Percentiles rank a stretch among this genome's conserved stretches.
Evolutionary conservation across 92 coral and sea anemone genomes (phyloP).

Genomic region (Epizoanthus stellaris): DNA sequence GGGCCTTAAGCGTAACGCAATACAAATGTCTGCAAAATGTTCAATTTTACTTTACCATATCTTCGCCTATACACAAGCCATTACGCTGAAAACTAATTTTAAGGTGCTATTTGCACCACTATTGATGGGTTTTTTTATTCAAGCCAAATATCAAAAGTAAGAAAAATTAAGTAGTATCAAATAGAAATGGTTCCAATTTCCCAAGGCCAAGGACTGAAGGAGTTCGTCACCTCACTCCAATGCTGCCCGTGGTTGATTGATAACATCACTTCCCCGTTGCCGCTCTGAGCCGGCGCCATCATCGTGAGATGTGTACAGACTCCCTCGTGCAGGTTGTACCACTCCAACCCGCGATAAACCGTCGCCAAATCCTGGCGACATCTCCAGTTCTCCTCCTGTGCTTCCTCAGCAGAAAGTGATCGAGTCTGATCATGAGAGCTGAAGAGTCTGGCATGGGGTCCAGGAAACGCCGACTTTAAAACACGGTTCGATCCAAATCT

Average conservation of each 20-base stretch:
- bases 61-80: too few relatives aligned
- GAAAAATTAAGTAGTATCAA: too few relatives aligned
- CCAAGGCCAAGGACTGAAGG: too few relatives aligned
- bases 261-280: constrained; percentile 74
- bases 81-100: too few relatives aligned
- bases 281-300: constrained; percentile 74
- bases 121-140: too few relatives aligned
- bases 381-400: constrained; percentile 52
- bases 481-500: not conserved
- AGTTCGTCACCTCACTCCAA: constrained; percentile 71
- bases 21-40: not conserved
- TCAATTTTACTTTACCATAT: too few relatives aligned
- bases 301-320: constrained; percentile 71
- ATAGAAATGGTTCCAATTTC: too few relatives aligned
- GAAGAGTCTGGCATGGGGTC: not conserved
- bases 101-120: too few relatives aligned
- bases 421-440: not conserved
- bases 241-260: constrained; percentile 64
- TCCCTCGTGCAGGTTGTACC: constrained; percentile 51
- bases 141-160: too few relatives aligned
- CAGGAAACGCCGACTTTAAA: not conserved
- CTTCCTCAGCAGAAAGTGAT: constrained; percentile 3
- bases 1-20: too few relatives aligned
- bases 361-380: constrained; percentile 69
- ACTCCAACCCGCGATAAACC: constrained; percentile 60